A percentile compares a stretch with the other conserved stretches of the same genome.
phyloP scores from a whole-genome alignment of 2,113 vertebrate species.

The Eupsittula cactorum region DNA sequence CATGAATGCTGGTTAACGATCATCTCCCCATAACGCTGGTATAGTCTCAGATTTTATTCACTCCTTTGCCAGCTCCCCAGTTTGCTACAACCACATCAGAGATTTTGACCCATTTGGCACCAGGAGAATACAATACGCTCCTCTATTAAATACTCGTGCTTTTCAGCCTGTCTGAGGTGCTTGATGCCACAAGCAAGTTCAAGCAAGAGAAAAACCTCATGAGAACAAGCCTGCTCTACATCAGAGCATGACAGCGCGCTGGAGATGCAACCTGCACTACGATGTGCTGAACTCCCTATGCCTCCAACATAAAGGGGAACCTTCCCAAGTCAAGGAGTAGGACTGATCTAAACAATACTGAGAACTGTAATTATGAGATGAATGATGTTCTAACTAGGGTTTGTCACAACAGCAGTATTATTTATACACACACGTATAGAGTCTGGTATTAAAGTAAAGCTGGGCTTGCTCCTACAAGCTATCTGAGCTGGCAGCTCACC shows the following conservation, averaged over 20 bases:
- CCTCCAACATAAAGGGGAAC: not conserved
- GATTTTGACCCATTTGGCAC: constrained; percentile 52
- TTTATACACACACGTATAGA: rapidly evolving
- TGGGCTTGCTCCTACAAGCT: not conserved
- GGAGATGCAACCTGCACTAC: rapidly evolving
- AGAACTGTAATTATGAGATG: too few species aligned
- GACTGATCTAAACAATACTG: not conserved
- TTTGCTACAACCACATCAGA: constrained; percentile 7
- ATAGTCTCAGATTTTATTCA: not conserved
- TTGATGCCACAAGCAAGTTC: rapidly evolving
- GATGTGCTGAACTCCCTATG: rapidly evolving
- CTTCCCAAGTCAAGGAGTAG: rapidly evolving
- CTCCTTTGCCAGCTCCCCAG: constrained; percentile 7
- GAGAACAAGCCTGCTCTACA: not conserved
- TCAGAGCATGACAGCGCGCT: rapidly evolving
- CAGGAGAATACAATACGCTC: not conserved
- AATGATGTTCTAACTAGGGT: rapidly evolving
- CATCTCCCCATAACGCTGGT: constrained; percentile 12
- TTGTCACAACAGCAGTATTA: not conserved
- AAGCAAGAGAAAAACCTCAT: not conserved
- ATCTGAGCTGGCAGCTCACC: not conserved
- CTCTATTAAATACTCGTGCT: not conserved
- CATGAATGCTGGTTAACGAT: constrained; percentile 61
- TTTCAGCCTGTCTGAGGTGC: not conserved
- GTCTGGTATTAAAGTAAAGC: not conserved